Base-by-base conservation (phyloP, 2,888 invertebrate genomes). In the Diarsia rubi region DNA sequence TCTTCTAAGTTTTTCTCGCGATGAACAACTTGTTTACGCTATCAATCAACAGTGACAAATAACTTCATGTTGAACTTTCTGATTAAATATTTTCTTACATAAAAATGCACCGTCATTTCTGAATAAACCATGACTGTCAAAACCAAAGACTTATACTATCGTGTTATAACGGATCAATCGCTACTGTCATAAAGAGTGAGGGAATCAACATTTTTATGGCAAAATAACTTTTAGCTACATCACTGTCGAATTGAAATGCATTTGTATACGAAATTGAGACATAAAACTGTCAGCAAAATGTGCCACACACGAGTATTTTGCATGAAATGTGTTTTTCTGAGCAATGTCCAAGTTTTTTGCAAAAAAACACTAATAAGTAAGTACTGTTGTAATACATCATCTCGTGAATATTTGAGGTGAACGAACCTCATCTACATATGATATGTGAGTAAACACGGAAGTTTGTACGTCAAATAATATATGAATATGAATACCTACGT, bases 191-290 rank as follows among this genome's bases (percentile, higher is more conserved):
- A 84, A 71, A 81, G 63, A 37, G 8, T 59, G 54, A 59, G 14
- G 2, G 44, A 67, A 65, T 83, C 54, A 11, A 68, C 59, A 49
- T 68, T n/a, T 79, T 71, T 79, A 70, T 64, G 47, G 21, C 19
- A 59, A 45, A 47, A 65, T 52, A 54, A 68, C 27, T 52, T 11
- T 37, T 79, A 45, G 16, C 24, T 37, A 60, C 21, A 81, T 62
- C 57, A 63, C 45, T 63, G 60, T 73, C 45, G 16, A 72, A 14
- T 69, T 37, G 47, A 64, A 78, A 76, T 47, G 54, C 78, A 77
- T 24, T n/a, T 78, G 11, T 44, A 66, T 45, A 62, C 54, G 27
- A 44, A 82, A 78, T 78, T 69, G 65, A 81, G 84, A 80, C 62
- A 80, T 69, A 73, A 79, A 73, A 80, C 14, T 21, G 62, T 31